Base-by-base conservation (phyloP, 2,797 vertebrate genomes). In the Scleropages formosus region DNA sequence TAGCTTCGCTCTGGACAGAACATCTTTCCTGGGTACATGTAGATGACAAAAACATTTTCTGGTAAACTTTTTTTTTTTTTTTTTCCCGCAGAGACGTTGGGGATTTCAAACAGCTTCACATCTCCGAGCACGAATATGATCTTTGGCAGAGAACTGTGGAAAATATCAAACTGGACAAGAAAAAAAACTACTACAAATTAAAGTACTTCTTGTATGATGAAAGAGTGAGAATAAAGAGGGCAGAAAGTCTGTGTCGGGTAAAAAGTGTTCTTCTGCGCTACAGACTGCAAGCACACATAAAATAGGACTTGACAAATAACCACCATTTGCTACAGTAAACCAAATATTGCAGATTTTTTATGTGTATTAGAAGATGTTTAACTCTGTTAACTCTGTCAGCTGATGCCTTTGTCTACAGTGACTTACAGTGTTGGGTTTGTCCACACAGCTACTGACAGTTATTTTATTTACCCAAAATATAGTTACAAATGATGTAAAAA, bases 11-110 rank as follows among this genome's bases (percentile, higher is more conserved):
- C 71, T 72, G 80, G 78, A 82, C 78, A 79, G 60, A 62, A 12
- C 44, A 71, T 64, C 69, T 80, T 84, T 81, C 81, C 81, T 78
- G 80, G 77, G 79, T 77, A 82, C 83, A 77, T 65, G 75, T 75
- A 85, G 82, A 87, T 83, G 83, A 84, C 80, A 84, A 81, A 87
- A 84, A 84, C 82, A 85, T 85, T 80, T 80, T 82, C 81, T 76
- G 47, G 22, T 68, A 16, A 78, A 78, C 62, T 64, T 70, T 78
- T 71, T 71, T 4, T 70, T 16, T 39, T 71, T 73, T 76, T 77
- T 74, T 76, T 44, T 61, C 16, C 31, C 69, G 80, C 72, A 22
- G 72, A 79, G 77, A 59, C 82, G 75, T 78, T 58, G 27, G 84
- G 86, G 83, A 84, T 82, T 82, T 74, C 62, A 76, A 74, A 78